These are phyloP conservation scores for Megatriorchis doriae DNA, from an alignment of 2,113 vertebrate genomes.

Conservation along the genomic window DNA sequence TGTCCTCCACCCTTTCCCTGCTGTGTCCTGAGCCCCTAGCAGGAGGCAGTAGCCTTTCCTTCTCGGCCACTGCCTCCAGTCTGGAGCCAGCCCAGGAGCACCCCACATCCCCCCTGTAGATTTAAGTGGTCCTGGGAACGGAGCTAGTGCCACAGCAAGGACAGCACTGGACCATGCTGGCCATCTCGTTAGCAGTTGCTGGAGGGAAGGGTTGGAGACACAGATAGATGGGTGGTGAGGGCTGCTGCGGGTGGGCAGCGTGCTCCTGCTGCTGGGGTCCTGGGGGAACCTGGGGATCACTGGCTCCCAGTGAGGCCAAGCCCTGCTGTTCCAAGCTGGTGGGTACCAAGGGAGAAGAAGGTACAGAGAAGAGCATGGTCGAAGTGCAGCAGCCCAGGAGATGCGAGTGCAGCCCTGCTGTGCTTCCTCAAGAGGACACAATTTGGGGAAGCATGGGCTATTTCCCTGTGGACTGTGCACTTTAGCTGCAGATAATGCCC, in stretches of 20 bases:
- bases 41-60: neutral
- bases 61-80: neutral
- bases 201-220: neutral
- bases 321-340: neutral
- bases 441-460: fast-evolving
- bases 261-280: neutral
- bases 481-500: neutral
- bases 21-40: neutral
- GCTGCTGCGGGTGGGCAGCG: neutral
- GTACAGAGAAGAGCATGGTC: neutral
- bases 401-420: neutral
- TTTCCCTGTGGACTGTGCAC: neutral
- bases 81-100: neutral
- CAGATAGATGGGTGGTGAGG: fast-evolving
- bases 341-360: neutral
- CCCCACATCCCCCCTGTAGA: neutral
- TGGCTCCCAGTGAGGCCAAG: fast-evolving
- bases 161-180: no score
- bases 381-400: neutral
- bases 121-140: neutral
- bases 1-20: neutral
- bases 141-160: neutral
- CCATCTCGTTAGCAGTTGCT: neutral
- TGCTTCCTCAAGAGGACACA: neutral
- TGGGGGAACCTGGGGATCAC: no score